Base-by-base conservation (phyloP, 2,797 vertebrate genomes). In the Perdix hodgsoniae region DNA sequence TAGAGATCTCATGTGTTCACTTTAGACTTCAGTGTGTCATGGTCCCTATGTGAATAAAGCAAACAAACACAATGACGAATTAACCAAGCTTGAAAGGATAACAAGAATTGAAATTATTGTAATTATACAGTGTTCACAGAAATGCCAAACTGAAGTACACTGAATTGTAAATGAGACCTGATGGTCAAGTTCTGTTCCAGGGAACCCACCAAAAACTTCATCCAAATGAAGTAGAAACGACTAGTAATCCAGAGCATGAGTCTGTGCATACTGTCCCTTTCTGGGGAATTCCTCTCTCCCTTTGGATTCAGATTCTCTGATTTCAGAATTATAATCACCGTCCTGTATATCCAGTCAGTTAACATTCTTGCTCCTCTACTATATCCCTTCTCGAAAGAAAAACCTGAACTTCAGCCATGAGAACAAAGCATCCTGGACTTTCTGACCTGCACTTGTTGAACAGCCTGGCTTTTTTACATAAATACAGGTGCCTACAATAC, bases 151-250 rank as follows among this genome's bases (percentile, higher is more conserved):
- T 67, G 47, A 93, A 88, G 49, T 72, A 86, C 57, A 94, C 86
- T 91, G 75, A 86, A 82, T 77, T 91, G 81, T 79, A 95, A 93
- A 94, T 61, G 80, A 94, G 83, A 96, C 90, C 75, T 83, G 77
- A 83, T 61, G 85, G 86, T 88, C 91, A 95, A 86, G 81, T 91
- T 95, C 75, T 83, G 82, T 65, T 65, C 37, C 81, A 91, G 57
- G 65, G 91, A 91, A 85, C 54, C 61, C n/a, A 70, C 47, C 52
- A 90, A 50, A 90, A 93, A 72, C 57, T 37, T 88, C 81, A 87
- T 50, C 18, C 49, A 66, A 88, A 39, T 63, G 59, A 94, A 93
- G 60, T 69, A 82, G 71, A 65, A 71, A 33, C 73, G 59, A 90
- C 54, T 45, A 70, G 27, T 86, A 91, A 94, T 57, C 31, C 56